A percentile compares a stretch with the other conserved stretches of the same genome.
Conservation (phyloP, 37 sponge, comb jelly and placozoan genomes). For the Haliclona indistincta region DNA sequence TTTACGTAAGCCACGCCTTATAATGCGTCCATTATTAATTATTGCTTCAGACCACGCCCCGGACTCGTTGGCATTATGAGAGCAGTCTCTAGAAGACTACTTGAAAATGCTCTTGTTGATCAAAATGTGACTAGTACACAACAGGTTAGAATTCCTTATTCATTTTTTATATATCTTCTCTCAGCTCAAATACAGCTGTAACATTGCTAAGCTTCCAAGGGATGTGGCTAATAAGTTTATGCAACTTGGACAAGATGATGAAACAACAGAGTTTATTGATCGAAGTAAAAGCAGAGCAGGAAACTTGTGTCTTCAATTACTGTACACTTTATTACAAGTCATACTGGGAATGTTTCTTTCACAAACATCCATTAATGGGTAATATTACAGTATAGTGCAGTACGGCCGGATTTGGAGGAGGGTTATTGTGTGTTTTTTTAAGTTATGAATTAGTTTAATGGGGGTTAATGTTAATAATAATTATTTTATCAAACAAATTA, state of each 20-base stretch:
- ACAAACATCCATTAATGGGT: slow-evolving; percentile 69
- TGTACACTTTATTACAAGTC: slow-evolving; percentile 29
- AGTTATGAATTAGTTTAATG: too few species aligned
- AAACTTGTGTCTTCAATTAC: slow-evolving; percentile 50
- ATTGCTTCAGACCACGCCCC: not conserved
- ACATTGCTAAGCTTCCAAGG: slow-evolving; percentile 23
- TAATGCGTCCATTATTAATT: too few species aligned
- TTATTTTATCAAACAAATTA: too few species aligned
- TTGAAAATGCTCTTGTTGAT: not conserved
- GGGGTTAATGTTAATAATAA: too few species aligned
- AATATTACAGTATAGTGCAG: not conserved
- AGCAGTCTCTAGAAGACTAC: not conserved
- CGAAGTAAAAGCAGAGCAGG: slow-evolving; percentile 19
- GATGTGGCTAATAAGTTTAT: slow-evolving; percentile 34
- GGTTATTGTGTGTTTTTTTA: too few species aligned
- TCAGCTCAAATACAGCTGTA: slow-evolving; percentile 47
- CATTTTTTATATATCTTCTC: not conserved
- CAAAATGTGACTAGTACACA: not conserved
- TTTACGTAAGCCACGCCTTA: too few species aligned
- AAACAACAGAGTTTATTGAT: slow-evolving; percentile 37
- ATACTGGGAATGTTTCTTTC: slow-evolving; percentile 54
- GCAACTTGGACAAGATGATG: slow-evolving; percentile 37
- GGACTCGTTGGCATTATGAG: not conserved
- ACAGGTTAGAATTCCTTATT: not conserved
- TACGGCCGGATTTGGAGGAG: too few species aligned